These are phyloP conservation scores for Mionectes macconnelli DNA, from an alignment of 2,113 vertebrate species.

Conservation along the genomic window DNA sequence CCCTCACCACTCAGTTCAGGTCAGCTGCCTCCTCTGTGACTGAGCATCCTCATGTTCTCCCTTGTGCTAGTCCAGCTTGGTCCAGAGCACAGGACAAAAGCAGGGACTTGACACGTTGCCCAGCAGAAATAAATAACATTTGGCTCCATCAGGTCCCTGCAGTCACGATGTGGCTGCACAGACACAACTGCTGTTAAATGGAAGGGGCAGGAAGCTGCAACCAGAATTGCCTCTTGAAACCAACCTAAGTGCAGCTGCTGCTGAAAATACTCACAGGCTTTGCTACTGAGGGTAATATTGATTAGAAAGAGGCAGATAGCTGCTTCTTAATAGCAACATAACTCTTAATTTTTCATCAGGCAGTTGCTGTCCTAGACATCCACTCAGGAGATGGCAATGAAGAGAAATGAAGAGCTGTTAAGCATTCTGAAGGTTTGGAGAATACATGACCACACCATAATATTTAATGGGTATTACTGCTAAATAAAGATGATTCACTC, in stretches of 20 bases:
- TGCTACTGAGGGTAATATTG: background rate
- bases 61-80: background rate
- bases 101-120: background rate
- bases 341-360: constrained; percentile 7
- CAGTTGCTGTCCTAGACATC: background rate
- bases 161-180: background rate
- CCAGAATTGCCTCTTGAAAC: background rate
- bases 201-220: background rate
- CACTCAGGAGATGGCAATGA: background rate
- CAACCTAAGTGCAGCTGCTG: background rate
- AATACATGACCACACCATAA: background rate
- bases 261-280: background rate
- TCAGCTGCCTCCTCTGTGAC: accelerated
- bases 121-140: background rate
- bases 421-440: background rate
- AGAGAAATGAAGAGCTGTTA: background rate
- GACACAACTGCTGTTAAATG: background rate
- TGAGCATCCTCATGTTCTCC: background rate
- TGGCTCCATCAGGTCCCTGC: background rate
- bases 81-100: background rate
- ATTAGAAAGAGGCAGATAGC: background rate
- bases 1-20: accelerated
- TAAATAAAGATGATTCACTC: constrained; percentile 62
- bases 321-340: background rate
- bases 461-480: background rate